phyloP scores from a whole-genome alignment of 2,113 vertebrate species.

The Oxyruncus cristatus region DNA sequence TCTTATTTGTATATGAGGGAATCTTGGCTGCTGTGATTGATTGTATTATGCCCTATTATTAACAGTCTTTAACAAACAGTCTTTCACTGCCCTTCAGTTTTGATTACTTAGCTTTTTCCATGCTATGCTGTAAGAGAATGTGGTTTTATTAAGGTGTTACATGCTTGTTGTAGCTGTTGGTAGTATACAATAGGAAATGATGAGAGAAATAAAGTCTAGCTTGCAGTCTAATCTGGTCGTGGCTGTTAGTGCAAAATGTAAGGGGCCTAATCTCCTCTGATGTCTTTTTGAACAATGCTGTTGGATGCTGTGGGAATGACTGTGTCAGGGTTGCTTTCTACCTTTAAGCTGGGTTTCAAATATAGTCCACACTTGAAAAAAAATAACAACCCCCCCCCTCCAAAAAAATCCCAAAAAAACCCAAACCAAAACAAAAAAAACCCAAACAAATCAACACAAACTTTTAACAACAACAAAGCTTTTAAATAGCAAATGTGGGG shows the following conservation, averaged over 20 bases:
- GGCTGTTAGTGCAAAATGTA: background rate
- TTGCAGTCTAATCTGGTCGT: background rate
- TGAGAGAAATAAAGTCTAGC: background rate
- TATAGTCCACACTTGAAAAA: background rate
- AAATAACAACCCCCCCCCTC: background rate
- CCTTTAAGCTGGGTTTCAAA: background rate
- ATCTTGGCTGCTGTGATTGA: background rate
- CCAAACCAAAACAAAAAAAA: background rate
- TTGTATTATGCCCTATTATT: background rate
- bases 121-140: background rate
- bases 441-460: background rate
- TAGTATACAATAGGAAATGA: background rate
- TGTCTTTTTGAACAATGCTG: background rate
- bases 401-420: background rate
- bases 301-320: background rate
- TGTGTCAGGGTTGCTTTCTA: background rate
- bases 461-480: background rate
- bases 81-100: background rate
- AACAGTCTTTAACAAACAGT: background rate
- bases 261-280: background rate
- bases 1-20: background rate
- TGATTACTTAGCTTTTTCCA: background rate
- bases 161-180: background rate
- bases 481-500: background rate
- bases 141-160: background rate